Conservation (phyloP, 2,113 vertebrate species). For the Datnioides undecimradiatus region DNA sequence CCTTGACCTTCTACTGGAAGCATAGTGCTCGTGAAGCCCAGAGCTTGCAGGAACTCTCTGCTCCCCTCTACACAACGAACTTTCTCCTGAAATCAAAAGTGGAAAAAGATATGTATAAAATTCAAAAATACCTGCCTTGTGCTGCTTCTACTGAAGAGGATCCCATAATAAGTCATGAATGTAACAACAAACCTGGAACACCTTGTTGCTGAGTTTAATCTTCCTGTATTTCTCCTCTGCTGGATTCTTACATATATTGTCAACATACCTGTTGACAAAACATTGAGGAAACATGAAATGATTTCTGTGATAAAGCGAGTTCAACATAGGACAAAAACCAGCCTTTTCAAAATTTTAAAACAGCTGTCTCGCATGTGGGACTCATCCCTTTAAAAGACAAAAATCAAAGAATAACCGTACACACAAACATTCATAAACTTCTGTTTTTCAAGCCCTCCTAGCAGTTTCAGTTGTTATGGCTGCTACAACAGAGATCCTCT, state of each 20-base stretch:
- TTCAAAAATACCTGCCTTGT: background rate
- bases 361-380: no score
- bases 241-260: conserved; percentile 93
- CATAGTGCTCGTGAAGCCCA: conserved; percentile 87
- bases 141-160: fast-evolving
- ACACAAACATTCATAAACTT: no score
- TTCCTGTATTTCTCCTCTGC: conserved; percentile 94
- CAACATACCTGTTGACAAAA: conserved; percentile 88
- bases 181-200: conserved; percentile 89
- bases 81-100: conserved; percentile 86
- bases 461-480: no score
- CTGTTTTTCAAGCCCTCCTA: no score
- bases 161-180: background rate
- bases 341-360: no score
- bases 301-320: no score
- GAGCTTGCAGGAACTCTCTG: conserved; percentile 89
- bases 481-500: no score
- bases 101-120: background rate
- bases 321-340: no score
- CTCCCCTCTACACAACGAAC: conserved; percentile 89
- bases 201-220: conserved; percentile 94
- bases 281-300: background rate
- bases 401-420: no score
- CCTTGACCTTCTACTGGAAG: conserved; percentile 89
- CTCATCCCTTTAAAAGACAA: no score